Evolutionary conservation across 2,797 vertebrate genomes (phyloP), one percentile per base, ranked within the genome.

Genomic region (Phoxinus dragarum): DNA sequence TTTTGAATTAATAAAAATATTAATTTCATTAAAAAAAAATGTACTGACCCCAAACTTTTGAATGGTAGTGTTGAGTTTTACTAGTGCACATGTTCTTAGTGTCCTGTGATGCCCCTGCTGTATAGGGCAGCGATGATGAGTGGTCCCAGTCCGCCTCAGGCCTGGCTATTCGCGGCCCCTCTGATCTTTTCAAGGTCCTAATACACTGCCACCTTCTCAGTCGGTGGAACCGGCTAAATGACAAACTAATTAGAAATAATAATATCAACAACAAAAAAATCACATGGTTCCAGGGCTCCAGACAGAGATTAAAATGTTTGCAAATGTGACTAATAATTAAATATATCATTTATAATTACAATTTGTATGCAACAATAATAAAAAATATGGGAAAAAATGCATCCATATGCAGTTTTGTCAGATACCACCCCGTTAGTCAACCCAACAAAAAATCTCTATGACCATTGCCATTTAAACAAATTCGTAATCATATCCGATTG

Each of bases 91-190:
- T 17, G 81, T 89, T 77, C 82, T 84, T 91, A 93, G 91, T 69
- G 80, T 94, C 89, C 85, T 89, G 66, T 91, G 94, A 90, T 94
- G 86, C 90, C 91, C 93, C 94, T 88, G 92, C 87, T 91, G 36
- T 91, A 91, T 93, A 95, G 94, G 94, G 94, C 92, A 94, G 91
- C 85, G 94, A 95, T 88, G 94, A 76, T 38, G 74, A 56, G 78
- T 90, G 92, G 90, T 91, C 93, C 89, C 92, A 93, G 91, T 91
- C 92, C 87, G 92, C 92, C 89, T 92, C 93, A 92, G 90, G 88
- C 88, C 89, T 94, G 86, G 88, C 90, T 90, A 88, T 92, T 34
- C 92, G 93, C 80, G 93, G 93, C 88, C 92, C 92, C 86, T 90
- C 92, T 86, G 88, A 86, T 88, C 89, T 91, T 85, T 91, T 92